phyloP scores from a whole-genome alignment of 2,888 invertebrate genomes.

The Drosophila formosana region DNA sequence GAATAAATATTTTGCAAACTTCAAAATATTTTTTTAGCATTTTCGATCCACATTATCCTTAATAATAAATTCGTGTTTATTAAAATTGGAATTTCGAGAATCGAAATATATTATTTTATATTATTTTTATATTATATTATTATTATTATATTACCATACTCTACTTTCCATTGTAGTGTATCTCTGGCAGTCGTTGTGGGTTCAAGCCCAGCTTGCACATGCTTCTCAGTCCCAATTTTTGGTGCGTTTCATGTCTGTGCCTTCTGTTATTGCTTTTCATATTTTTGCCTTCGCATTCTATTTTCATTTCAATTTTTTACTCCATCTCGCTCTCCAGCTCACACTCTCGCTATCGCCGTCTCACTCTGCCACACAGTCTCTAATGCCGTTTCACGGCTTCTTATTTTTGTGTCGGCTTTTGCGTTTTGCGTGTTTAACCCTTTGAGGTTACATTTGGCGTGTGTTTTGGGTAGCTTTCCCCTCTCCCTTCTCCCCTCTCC shows the following conservation, averaged over 20 bases:
- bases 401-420: conserved; percentile 74
- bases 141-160: too few relatives aligned
- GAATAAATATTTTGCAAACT: too few relatives aligned
- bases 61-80: too few relatives aligned
- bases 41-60: too few relatives aligned
- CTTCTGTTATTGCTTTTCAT: conserved; percentile 73
- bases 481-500: not conserved
- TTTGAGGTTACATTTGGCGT: conserved; percentile 82
- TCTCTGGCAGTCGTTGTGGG: conserved; percentile 13
- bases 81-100: too few relatives aligned
- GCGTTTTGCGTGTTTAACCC: conserved; percentile 82
- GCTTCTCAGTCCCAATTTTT: conserved; percentile 24
- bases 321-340: not conserved
- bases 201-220: conserved; percentile 16
- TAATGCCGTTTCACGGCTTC: conserved; percentile 23
- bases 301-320: conserved; percentile 47
- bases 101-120: too few relatives aligned
- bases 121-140: too few relatives aligned
- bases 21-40: too few relatives aligned
- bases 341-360: not conserved
- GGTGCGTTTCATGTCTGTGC: conserved; percentile 47
- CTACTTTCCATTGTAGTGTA: conserved; percentile 31
- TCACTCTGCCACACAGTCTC: not conserved
- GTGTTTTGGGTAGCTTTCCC: conserved; percentile 58
- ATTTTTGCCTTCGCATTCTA: conserved; percentile 63